A percentile compares a stretch with the other conserved stretches of the same genome.
Evolutionary conservation across 2,113 vertebrate genomes (phyloP).

Genomic region (Cyphomyrus discorhynchus): DNA sequence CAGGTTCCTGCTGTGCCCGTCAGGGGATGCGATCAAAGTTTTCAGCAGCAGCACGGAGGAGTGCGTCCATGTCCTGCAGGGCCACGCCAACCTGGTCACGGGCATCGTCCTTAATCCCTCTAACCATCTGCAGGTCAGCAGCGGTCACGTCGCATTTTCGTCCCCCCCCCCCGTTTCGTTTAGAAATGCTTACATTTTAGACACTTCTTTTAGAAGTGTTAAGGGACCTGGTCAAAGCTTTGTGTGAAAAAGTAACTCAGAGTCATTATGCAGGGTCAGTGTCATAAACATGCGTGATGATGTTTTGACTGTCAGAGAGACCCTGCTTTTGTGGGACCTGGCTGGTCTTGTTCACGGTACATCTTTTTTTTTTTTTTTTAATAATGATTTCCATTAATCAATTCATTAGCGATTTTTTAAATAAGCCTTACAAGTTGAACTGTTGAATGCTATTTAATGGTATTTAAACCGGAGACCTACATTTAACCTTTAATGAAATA

Average conservation of each 20-base stretch:
- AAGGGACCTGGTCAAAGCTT: neutral
- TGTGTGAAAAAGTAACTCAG: neutral
- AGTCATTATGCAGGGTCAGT: neutral
- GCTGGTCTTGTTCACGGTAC: neutral
- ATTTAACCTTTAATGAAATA: neutral
- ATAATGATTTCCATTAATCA: neutral
- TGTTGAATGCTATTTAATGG: neutral
- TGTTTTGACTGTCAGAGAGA: neutral
- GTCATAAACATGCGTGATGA: neutral
- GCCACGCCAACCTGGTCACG: slow-evolving; percentile 76
- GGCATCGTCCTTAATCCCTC: slow-evolving; percentile 74
- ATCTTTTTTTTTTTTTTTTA: neutral
- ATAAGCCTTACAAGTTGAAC: neutral
- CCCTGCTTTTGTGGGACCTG: neutral
- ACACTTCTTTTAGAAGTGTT: neutral
- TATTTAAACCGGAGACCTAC: neutral
- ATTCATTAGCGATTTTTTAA: neutral
- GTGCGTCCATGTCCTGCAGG: slow-evolving; percentile 70
- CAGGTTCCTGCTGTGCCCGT: slow-evolving; percentile 78
- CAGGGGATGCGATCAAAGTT: slow-evolving; percentile 81
- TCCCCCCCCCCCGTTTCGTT: neutral
- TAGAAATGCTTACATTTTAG: neutral
- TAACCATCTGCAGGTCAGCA: slow-evolving; percentile 83
- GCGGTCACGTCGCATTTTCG: neutral
- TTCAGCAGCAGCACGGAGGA: slow-evolving; percentile 82